These are phyloP conservation scores for Sericinus montela DNA, from an alignment of 2,888 invertebrate species.

Conservation along the genomic window DNA sequence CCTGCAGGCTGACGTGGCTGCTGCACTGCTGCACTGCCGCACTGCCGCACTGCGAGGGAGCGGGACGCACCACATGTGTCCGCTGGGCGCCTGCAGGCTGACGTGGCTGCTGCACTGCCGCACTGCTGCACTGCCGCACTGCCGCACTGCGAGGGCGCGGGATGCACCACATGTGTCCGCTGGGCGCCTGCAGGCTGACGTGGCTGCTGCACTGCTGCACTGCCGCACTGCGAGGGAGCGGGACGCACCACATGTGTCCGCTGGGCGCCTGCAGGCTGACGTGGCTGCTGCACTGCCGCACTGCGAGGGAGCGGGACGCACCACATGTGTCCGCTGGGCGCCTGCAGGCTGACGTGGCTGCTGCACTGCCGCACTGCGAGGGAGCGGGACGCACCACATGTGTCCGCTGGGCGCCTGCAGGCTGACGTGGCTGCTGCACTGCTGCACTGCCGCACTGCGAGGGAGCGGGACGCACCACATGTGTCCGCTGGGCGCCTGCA, in stretches of 20 bases:
- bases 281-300: constrained; percentile 96
- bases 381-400: constrained; percentile 86
- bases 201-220: constrained; percentile 88
- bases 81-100: no score
- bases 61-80: no score
- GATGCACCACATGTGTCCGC: constrained; percentile 97
- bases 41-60: no score
- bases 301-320: constrained; percentile 83
- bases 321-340: constrained; percentile 99
- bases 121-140: no score
- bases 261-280: constrained; percentile 98
- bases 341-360: constrained; percentile 97
- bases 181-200: constrained; percentile 97
- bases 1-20: constrained; percentile 97
- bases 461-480: constrained; percentile 87
- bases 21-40: no score
- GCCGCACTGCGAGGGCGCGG: no score
- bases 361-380: constrained; percentile 57
- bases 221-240: constrained; percentile 86
- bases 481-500: constrained; percentile 98
- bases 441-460: background rate
- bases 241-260: constrained; percentile 95
- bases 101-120: no score
- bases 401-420: constrained; percentile 98
- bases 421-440: constrained; percentile 91